Conservation (phyloP, 2,888 invertebrate species). For the Ferrisia virgata region DNA sequence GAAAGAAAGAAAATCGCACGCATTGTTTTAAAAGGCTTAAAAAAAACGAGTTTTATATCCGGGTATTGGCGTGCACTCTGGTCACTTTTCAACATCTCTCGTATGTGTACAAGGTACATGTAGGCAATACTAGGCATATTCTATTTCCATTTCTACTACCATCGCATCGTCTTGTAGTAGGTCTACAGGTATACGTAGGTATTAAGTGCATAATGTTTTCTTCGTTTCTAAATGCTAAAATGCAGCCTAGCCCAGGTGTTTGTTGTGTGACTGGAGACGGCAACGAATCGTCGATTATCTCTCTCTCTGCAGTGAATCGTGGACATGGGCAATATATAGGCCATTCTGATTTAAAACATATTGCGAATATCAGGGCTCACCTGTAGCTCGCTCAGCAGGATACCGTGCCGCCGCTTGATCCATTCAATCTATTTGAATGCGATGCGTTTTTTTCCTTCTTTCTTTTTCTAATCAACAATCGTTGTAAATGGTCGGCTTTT, state of each 20-base stretch:
- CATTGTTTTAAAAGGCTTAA: constrained; percentile 4
- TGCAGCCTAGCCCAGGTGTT: background rate
- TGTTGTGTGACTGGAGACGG: background rate
- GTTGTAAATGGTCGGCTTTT: background rate
- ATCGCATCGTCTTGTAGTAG: background rate
- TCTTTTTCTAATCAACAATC: constrained; percentile 1
- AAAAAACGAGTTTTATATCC: constrained; percentile 13
- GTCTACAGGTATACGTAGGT: no score
- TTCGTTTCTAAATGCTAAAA: background rate
- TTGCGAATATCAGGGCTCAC: constrained; percentile 1
- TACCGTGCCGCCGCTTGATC: background rate
- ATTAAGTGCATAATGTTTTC: no score
- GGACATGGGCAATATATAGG: background rate
- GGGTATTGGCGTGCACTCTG: background rate
- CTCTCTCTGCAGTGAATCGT: background rate
- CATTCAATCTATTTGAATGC: background rate
- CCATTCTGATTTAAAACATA: background rate
- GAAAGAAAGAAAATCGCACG: no score
- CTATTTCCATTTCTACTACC: background rate
- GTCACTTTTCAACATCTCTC: background rate
- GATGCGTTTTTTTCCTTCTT: background rate
- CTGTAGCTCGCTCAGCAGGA: constrained; percentile 8
- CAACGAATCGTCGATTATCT: background rate
- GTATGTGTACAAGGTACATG: background rate
- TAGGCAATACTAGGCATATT: background rate